Conservation (phyloP, 2,888 invertebrate species). For the Esperia sulphurella region DNA sequence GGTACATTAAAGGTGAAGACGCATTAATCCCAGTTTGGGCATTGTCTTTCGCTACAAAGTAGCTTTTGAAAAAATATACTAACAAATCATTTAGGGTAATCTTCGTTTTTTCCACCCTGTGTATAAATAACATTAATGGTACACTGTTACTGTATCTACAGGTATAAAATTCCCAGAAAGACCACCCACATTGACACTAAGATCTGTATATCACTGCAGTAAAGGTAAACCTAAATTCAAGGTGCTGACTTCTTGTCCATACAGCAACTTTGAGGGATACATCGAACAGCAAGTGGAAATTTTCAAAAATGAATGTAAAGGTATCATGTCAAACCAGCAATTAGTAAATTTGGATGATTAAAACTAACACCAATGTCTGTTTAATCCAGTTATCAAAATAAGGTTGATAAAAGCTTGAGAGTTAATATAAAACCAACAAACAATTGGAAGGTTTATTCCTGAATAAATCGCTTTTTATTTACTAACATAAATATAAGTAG, state of each 20-base stretch:
- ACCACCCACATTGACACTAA: constrained; percentile 69
- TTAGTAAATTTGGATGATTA: constrained; percentile 47
- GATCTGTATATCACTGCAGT: constrained; percentile 77
- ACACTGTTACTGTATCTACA: constrained; percentile 20
- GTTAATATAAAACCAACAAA: too few species aligned
- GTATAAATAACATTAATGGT: too few species aligned
- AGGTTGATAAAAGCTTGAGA: neutral
- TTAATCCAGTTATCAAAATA: neutral
- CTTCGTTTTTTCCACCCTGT: too few species aligned
- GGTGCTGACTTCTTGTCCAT: constrained; percentile 59
- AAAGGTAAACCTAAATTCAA: constrained; percentile 68
- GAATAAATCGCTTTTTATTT: too few species aligned
- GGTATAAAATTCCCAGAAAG: constrained; percentile 76
- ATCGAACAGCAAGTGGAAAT: constrained; percentile 70
- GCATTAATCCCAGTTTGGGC: too few species aligned
- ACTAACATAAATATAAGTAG: too few species aligned
- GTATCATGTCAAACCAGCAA: constrained; percentile 34
- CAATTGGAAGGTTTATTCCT: neutral
- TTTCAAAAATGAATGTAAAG: constrained; percentile 69
- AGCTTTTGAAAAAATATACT: too few species aligned
- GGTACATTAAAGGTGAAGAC: too few species aligned
- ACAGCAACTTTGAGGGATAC: constrained; percentile 66
- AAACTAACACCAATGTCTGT: constrained; percentile 3
- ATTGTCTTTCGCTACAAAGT: too few species aligned
- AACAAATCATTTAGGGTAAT: too few species aligned